Evolutionary conservation across 2,888 invertebrate genomes (phyloP).

Genomic region (Neoaliturus tenellus): DNA sequence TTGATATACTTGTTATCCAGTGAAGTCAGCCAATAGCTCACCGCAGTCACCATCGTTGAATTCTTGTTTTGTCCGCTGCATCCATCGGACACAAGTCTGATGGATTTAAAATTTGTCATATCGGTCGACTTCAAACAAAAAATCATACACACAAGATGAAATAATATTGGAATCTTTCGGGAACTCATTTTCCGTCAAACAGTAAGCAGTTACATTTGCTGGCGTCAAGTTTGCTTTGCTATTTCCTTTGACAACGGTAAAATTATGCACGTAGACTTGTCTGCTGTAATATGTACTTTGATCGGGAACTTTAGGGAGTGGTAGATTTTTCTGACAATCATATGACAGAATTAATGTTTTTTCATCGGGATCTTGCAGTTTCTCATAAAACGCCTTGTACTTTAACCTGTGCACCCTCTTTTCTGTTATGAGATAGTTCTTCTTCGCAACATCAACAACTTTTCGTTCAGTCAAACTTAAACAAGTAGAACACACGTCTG

Average conservation of each 20-base stretch:
- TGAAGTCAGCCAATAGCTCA: constrained; percentile 64
- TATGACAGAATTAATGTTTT: constrained; percentile 32
- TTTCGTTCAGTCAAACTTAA: neutral
- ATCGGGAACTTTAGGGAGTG: constrained; percentile 1
- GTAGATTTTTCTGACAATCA: constrained; percentile 13
- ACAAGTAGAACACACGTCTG: constrained; percentile 5
- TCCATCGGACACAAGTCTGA: constrained; percentile 57
- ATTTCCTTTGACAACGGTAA: constrained; percentile 7
- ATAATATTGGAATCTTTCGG: constrained; percentile 69
- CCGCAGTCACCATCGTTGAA: constrained; percentile 66
- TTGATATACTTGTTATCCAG: constrained; percentile 57
- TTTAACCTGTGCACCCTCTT: constrained; percentile 23
- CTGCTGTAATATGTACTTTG: neutral
- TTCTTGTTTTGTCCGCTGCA: constrained; percentile 67
- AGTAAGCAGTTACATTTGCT: constrained; percentile 66
- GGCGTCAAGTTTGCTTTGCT: constrained; percentile 56
- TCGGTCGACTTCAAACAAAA: constrained; percentile 61
- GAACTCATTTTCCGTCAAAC: constrained; percentile 68
- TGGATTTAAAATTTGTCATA: constrained; percentile 24
- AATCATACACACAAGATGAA: constrained; percentile 67
- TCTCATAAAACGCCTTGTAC: constrained; percentile 33
- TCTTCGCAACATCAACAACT: neutral
- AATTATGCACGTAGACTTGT: too few relatives aligned
- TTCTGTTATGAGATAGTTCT: neutral
- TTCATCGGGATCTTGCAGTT: constrained; percentile 41